Evolutionary conservation across 2,888 invertebrate species (phyloP).

Genomic region (Bellardia bayeri): DNA sequence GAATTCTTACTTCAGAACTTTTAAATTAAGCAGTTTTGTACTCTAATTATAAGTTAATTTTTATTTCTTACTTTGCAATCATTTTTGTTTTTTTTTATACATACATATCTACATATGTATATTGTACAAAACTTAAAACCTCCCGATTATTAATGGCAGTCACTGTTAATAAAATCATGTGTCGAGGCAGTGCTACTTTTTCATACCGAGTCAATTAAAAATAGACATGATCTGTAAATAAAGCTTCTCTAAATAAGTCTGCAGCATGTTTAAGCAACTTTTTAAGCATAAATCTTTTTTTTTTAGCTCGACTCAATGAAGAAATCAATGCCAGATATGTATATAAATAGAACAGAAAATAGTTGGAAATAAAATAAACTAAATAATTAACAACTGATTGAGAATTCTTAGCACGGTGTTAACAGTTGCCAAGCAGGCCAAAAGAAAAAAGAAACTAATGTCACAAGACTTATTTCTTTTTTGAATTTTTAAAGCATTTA

Average conservation of each 20-base stretch:
- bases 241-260: neutral
- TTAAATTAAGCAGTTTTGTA: no score
- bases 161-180: conserved; percentile 14
- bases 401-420: conserved; percentile 79
- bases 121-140: no score
- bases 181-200: conserved; percentile 9
- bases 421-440: conserved; percentile 36
- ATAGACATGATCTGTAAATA: conserved; percentile 14
- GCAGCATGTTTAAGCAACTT: conserved; percentile 4
- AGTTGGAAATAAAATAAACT: conserved; percentile 36
- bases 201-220: conserved; percentile 5
- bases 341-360: neutral
- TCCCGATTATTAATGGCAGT: no score
- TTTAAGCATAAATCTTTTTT: neutral
- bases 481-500: neutral
- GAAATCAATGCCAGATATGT: neutral
- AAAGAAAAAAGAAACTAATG: conserved; percentile 14
- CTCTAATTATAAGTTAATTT: no score
- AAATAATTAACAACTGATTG: conserved; percentile 79
- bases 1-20: no score
- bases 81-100: no score
- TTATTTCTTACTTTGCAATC: no score
- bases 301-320: conserved; percentile 10
- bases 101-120: no score
- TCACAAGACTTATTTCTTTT: conserved; percentile 57